Evolutionary conservation across 2,797 vertebrate species (phyloP).

Genomic region (Epinephelus coioides): DNA sequence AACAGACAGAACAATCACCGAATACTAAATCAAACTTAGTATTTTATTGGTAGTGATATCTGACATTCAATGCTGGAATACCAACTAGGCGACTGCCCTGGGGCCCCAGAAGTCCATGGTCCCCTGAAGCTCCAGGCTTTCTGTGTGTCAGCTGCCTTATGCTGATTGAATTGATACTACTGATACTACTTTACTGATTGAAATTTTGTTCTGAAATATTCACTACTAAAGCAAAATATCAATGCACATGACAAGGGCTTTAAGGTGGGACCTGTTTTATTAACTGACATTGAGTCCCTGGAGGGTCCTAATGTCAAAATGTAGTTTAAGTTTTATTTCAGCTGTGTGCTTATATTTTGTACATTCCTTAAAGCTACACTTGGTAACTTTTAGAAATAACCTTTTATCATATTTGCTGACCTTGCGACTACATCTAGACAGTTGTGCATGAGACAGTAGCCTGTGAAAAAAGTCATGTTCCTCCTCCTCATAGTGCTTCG

Average conservation of each 20-base stretch:
- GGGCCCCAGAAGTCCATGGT: neutral
- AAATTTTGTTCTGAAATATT: neutral
- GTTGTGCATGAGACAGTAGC: no score
- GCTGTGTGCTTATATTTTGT: neutral
- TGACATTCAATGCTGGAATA: neutral
- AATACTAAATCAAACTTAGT: neutral
- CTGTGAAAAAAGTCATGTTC: no score
- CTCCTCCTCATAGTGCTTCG: neutral
- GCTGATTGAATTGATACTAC: neutral
- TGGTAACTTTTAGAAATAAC: no score
- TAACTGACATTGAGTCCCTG: neutral
- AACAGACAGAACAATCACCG: neutral
- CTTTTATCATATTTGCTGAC: no score
- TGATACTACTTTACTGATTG: no score
- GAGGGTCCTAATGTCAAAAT: neutral
- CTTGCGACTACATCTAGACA: no score
- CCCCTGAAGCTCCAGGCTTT: neutral
- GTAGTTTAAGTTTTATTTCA: neutral
- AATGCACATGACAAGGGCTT: neutral
- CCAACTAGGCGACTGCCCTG: neutral
- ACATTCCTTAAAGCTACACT: neutral
- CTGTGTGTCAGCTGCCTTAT: neutral
- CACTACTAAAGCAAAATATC: neutral
- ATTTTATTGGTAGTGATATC: neutral
- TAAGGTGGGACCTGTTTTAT: neutral